Evolutionary conservation across 2,888 invertebrate genomes (phyloP).

Genomic region (Sinohyriopsis cumingii): DNA sequence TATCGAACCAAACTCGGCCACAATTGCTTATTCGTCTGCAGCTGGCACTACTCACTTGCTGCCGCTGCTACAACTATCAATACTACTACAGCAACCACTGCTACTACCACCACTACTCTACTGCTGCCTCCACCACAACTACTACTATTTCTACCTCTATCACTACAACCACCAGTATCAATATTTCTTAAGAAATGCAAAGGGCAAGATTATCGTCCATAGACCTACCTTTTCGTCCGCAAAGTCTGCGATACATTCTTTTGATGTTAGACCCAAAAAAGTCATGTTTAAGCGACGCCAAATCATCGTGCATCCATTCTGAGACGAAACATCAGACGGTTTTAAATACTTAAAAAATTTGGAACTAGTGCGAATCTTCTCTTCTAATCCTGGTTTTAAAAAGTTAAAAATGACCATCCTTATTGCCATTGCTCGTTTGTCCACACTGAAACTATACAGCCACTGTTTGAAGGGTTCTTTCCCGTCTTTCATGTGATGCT

Average conservation of each 20-base stretch:
- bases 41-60: too few relatives aligned
- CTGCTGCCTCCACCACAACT: too few relatives aligned
- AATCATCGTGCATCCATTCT: conserved; percentile 54
- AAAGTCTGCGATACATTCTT: conserved; percentile 47
- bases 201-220: neutral
- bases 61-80: too few relatives aligned
- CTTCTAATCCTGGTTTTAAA: conserved; percentile 24
- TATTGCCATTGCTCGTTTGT: conserved; percentile 35
- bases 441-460: conserved; percentile 45
- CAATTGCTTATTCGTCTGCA: too few relatives aligned
- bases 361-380: conserved; percentile 30
- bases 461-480: conserved; percentile 41
- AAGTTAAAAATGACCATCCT: conserved; percentile 40
- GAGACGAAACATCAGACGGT: conserved; percentile 38
- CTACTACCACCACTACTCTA: too few relatives aligned
- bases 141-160: too few relatives aligned
- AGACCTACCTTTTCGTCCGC: conserved; percentile 45
- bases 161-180: too few relatives aligned
- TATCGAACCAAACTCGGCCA: too few relatives aligned
- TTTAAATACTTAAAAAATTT: conserved; percentile 33
- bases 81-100: too few relatives aligned
- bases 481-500: conserved; percentile 41
- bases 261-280: conserved; percentile 54
- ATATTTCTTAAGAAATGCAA: neutral
- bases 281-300: conserved; percentile 50